A percentile compares a stretch with the other conserved stretches of the same genome.
phyloP scores from a whole-genome alignment of 2,113 vertebrate genomes.

The Rafetus swinhoei region DNA sequence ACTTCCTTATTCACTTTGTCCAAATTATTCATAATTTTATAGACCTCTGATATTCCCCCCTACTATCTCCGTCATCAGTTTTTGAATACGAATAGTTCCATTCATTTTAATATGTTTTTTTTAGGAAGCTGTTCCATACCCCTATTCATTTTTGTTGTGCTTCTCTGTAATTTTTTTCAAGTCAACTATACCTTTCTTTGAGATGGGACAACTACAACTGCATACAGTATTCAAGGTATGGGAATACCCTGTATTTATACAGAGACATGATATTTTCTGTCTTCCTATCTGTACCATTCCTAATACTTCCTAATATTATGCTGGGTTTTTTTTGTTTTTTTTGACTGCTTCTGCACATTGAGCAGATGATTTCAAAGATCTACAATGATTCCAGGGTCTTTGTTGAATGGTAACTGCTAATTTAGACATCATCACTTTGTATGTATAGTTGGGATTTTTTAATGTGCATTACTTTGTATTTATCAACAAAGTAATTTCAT shows the following conservation, averaged over 20 bases:
- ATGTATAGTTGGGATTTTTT: not conserved
- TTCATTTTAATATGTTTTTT: not conserved
- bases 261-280: not conserved
- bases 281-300: not conserved
- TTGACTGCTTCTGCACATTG: not conserved
- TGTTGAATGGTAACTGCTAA: not conserved
- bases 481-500: not conserved
- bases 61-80: not conserved
- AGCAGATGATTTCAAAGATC: not conserved
- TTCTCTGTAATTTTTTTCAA: not conserved
- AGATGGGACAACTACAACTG: not conserved
- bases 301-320: not conserved
- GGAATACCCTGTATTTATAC: not conserved
- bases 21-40: not conserved
- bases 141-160: not conserved
- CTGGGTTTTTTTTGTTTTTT: no score
- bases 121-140: not conserved
- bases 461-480: not conserved
- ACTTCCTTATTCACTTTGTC: not conserved
- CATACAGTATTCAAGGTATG: not conserved
- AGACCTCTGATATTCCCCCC: not conserved
- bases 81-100: not conserved
- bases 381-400: not conserved
- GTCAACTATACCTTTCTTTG: not conserved
- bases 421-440: not conserved